phyloP scores from a whole-genome alignment of 2,888 invertebrate genomes.

The Tiliacea aurago region DNA sequence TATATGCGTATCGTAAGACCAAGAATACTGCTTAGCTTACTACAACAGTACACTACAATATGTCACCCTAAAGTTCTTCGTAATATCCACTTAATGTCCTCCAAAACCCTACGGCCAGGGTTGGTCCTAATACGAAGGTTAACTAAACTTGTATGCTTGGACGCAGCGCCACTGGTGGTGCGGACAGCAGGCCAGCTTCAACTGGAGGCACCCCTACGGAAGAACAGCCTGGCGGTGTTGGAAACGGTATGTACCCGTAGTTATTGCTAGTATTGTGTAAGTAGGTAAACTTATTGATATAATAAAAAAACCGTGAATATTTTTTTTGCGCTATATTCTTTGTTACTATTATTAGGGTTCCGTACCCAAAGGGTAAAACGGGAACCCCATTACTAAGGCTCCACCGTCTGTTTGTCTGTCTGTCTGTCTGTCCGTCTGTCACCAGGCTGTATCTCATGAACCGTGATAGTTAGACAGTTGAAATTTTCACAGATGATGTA shows the following conservation, averaged over 20 bases:
- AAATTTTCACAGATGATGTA: too few relatives aligned
- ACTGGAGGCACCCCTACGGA: constrained; percentile 94
- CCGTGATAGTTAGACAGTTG: too few relatives aligned
- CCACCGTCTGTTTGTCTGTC: too few relatives aligned
- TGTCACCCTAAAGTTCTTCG: not conserved
- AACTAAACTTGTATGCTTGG: constrained; percentile 56
- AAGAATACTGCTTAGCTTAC: constrained; percentile 28
- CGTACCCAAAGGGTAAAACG: too few relatives aligned
- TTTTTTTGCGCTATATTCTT: not conserved
- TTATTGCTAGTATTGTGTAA: not conserved
- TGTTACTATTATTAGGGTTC: too few relatives aligned
- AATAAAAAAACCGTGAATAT: not conserved
- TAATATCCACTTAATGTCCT: constrained; percentile 17
- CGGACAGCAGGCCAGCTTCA: constrained; percentile 96
- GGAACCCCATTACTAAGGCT: too few relatives aligned
- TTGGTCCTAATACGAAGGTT: not conserved
- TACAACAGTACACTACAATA: constrained; percentile 25
- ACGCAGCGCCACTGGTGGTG: constrained; percentile 96
- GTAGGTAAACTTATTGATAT: not conserved
- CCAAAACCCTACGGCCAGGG: constrained; percentile 10
- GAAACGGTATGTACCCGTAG: constrained; percentile 81
- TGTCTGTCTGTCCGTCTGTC: too few relatives aligned
- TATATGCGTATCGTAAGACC: not conserved
- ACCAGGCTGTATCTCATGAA: too few relatives aligned
- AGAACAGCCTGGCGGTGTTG: constrained; percentile 95